These are phyloP conservation scores for Halocynthia aurantium DNA, from an alignment of 23 tunicate species.

Conservation along the genomic window DNA sequence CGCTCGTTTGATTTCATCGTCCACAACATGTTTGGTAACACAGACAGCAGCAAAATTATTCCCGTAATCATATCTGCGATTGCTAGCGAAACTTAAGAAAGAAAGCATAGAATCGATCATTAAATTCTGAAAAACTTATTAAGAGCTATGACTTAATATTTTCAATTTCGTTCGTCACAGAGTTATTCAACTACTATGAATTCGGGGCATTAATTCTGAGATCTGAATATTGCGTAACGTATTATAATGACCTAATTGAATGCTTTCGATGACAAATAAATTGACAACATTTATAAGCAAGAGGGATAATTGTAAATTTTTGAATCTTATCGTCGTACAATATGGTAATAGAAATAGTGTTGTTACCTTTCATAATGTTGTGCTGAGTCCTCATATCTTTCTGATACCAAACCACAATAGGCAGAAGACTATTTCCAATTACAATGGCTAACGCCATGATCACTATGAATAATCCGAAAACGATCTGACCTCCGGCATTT, in stretches of 20 bases:
- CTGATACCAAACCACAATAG: constrained; percentile 12
- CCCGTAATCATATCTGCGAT: constrained; percentile 11
- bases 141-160: too few relatives aligned
- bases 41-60: constrained; percentile 15
- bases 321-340: too few relatives aligned
- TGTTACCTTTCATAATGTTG: constrained; percentile 25
- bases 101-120: neutral
- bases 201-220: too few relatives aligned
- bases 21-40: constrained; percentile 4
- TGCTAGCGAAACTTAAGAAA: constrained; percentile 14
- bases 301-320: too few relatives aligned
- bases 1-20: constrained; percentile 12
- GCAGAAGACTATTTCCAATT: constrained; percentile 18
- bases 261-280: too few relatives aligned
- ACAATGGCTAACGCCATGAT: constrained; percentile 6
- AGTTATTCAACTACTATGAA: too few relatives aligned
- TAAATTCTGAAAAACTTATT: too few relatives aligned
- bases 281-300: too few relatives aligned
- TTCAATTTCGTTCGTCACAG: too few relatives aligned
- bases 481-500: constrained; percentile 13
- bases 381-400: constrained; percentile 13
- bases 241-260: too few relatives aligned
- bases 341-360: too few relatives aligned
- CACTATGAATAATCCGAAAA: constrained; percentile 1
- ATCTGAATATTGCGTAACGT: too few relatives aligned